Percentiles rank a stretch among this genome's conserved stretches.
Evolutionary conservation across 1,140 invertebrate genomes (phyloP).

Genomic region (Lerema accius): DNA sequence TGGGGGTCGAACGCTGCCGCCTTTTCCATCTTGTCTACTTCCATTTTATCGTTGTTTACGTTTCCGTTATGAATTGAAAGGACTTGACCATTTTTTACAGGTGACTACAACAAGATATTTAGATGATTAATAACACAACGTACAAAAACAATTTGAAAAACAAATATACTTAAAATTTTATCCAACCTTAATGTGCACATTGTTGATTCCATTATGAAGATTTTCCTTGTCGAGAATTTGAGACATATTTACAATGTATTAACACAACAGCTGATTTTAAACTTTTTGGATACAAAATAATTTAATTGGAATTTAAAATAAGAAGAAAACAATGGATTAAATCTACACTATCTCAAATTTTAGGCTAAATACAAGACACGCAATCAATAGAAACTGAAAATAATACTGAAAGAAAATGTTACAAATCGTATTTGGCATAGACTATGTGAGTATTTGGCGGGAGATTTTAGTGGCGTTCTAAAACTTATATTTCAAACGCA

Average conservation of each 20-base stretch:
- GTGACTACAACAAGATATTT: conserved; percentile 53
- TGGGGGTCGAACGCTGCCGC: conserved; percentile 85
- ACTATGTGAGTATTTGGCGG: too few relatives aligned
- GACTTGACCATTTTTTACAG: conserved; percentile 69
- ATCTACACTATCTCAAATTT: too few relatives aligned
- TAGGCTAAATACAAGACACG: too few relatives aligned
- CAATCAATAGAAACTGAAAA: too few relatives aligned
- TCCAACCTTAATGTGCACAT: conserved; percentile 68
- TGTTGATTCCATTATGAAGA: conserved; percentile 56
- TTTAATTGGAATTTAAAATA: too few relatives aligned
- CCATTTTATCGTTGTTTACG: conserved; percentile 55
- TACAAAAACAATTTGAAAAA: conserved; percentile 11
- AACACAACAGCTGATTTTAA: neutral
- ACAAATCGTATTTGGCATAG: too few relatives aligned
- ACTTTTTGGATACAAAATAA: too few relatives aligned
- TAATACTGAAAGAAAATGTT: too few relatives aligned
- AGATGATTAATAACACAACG: conserved; percentile 15
- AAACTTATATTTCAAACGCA: too few relatives aligned
- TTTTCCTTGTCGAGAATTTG: conserved; percentile 63
- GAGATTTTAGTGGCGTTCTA: too few relatives aligned
- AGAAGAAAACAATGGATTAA: too few relatives aligned
- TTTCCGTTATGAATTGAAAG: conserved; percentile 57
- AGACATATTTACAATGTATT: conserved; percentile 45
- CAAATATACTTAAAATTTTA: conserved; percentile 11
- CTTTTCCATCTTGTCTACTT: conserved; percentile 49